phyloP scores from a whole-genome alignment of 2,113 vertebrate genomes.

The Chlorodrepanis virens region DNA sequence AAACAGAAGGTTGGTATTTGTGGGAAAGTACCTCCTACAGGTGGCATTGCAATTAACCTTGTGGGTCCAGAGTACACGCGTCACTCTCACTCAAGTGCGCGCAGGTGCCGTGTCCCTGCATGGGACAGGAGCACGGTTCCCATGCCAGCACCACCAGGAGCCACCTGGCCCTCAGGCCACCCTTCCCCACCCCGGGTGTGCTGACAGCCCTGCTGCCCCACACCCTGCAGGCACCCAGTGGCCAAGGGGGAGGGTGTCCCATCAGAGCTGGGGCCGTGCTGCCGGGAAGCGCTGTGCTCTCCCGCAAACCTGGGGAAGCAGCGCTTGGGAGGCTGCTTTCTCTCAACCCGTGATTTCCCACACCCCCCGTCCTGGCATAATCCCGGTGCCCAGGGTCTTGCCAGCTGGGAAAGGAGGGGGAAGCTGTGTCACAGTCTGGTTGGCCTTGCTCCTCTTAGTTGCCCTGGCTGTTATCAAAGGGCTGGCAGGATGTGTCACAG shows the following conservation, averaged over 20 bases:
- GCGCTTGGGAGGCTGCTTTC: not conserved
- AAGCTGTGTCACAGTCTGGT: not conserved
- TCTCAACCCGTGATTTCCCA: rapidly evolving
- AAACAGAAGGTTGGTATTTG: constrained; percentile 11
- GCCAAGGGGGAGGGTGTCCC: not conserved
- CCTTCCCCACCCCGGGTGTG: rapidly evolving
- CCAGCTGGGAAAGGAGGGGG: not conserved
- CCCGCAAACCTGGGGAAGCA: not conserved
- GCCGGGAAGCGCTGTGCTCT: rapidly evolving
- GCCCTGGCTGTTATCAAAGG: not conserved
- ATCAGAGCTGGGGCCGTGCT: not conserved
- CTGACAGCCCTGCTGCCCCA: rapidly evolving
- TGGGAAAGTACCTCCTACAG: not conserved
- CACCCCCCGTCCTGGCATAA: rapidly evolving
- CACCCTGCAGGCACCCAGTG: rapidly evolving
- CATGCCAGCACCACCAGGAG: not conserved
- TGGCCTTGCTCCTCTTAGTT: not conserved
- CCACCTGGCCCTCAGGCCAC: rapidly evolving
- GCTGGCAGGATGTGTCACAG: not conserved
- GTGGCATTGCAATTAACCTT: constrained; percentile 27
- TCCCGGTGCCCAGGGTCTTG: rapidly evolving
- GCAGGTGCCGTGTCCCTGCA: not conserved
- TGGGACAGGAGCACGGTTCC: not conserved
- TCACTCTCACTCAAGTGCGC: not conserved
- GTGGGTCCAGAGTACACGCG: not conserved